phyloP scores from a whole-genome alignment of 2,888 invertebrate species.

The Drosophila hamatofila region DNA sequence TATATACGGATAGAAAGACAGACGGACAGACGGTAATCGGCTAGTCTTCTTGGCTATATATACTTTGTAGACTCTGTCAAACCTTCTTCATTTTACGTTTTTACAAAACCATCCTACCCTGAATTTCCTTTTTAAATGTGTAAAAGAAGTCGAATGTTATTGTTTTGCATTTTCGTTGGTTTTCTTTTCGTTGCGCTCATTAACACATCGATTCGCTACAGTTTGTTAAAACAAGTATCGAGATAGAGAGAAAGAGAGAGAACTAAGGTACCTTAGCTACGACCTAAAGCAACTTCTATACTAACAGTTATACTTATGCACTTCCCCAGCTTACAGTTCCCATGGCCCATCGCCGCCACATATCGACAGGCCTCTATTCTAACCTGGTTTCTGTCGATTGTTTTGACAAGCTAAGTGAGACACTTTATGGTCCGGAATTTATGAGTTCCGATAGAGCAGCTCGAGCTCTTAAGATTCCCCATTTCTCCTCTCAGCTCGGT shows the following conservation, averaged over 20 bases:
- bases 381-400: conserved; percentile 42
- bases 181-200: conserved; percentile 22
- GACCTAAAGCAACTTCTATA: not conserved
- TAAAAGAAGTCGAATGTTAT: not conserved
- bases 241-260: not conserved
- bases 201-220: conserved; percentile 5
- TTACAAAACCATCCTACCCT: too few relatives aligned
- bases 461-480: conserved; percentile 22
- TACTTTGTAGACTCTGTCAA: too few relatives aligned
- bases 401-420: conserved; percentile 74
- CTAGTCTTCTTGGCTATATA: too few relatives aligned
- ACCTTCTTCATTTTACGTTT: too few relatives aligned
- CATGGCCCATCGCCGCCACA: conserved; percentile 21
- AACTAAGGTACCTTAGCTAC: not conserved
- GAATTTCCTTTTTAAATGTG: too few relatives aligned
- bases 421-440: conserved; percentile 57
- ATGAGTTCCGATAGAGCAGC: conserved; percentile 53
- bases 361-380: conserved; percentile 41
- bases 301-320: not conserved
- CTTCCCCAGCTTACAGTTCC: not conserved
- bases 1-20: too few relatives aligned
- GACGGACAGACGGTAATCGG: too few relatives aligned
- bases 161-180: not conserved
- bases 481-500: not conserved
- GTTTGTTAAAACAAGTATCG: not conserved